Evolutionary conservation across 2,113 vertebrate genomes (phyloP), one percentile per base, ranked within the genome.

Genomic region (Acanthochromis polyacanthus): DNA sequence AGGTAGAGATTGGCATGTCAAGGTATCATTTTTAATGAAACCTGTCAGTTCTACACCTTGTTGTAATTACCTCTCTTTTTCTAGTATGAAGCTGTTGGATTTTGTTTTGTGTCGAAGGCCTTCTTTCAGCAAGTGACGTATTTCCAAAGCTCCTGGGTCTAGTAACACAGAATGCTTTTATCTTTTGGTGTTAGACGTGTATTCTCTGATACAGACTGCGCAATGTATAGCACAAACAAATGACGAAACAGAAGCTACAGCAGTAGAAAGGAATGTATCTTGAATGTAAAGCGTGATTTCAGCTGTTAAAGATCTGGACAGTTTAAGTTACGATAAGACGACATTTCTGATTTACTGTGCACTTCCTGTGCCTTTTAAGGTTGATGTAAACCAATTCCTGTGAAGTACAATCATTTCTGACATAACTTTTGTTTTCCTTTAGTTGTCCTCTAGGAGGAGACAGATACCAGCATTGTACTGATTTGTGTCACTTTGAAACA

Each of bases 341-440:
- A 64, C 9, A 48, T 69, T 63, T 87, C 43, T 86, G 57, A 82
- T 75, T 83, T 63, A 43, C 76, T 82, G 74, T 69, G 71, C 71
- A 51, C 78, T 63, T 45, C 7, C 81, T 63, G 87, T 90, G 91
- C 86, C 90, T 91, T 92, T 78, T 62, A 15, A 83, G 76, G 61
- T 76, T 28, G 69, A 80, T 16, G 30, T 71, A 52, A 82, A 63
- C 51, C 76, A 83, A 80, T 86, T 85, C 75, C 25, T 93, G 92
- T 94, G 93, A 95, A 88, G 92, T 91, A 93, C 93, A 94, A 94
- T 94, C 93, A 92, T 89, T 83, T 92, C 78, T 72, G 52, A 82
- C 48, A 32, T 67, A 45, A 32, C 52, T 10, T 82, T 67, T 30
- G 67, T 19, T 56, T 70, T 77, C 75, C 32, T 84, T 80, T 53